Evolutionary conservation across 2,888 invertebrate genomes (phyloP).

Genomic region (Dynastes hyllus): DNA sequence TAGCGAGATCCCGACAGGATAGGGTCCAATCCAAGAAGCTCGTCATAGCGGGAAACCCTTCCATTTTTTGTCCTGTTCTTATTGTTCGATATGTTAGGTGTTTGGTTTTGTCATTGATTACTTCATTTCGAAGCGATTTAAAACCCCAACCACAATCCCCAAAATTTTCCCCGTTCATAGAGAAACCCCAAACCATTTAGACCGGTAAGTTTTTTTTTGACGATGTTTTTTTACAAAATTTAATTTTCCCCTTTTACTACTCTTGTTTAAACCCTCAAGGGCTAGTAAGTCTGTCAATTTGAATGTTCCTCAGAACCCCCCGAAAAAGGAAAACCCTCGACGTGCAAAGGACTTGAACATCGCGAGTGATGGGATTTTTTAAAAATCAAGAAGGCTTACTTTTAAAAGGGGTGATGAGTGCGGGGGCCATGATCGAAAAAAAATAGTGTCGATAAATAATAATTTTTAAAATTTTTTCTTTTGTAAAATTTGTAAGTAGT

Average conservation of each 20-base stretch:
- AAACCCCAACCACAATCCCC: slow-evolving; percentile 80
- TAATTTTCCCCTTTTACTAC: slow-evolving; percentile 62
- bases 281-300: slow-evolving; percentile 84
- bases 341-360: slow-evolving; percentile 71
- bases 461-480: no score
- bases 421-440: slow-evolving; percentile 33
- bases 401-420: slow-evolving; percentile 73
- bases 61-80: slow-evolving; percentile 87
- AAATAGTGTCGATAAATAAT: neutral
- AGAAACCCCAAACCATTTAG: slow-evolving; percentile 86
- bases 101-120: slow-evolving; percentile 90
- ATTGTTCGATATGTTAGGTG: slow-evolving; percentile 86
- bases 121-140: slow-evolving; percentile 86
- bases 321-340: slow-evolving; percentile 82
- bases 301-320: slow-evolving; percentile 77
- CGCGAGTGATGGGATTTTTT: slow-evolving; percentile 80
- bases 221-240: no score
- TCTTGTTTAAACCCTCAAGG: slow-evolving; percentile 75
- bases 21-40: slow-evolving; percentile 72
- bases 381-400: slow-evolving; percentile 94
- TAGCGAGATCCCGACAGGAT: slow-evolving; percentile 61
- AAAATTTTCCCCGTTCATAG: slow-evolving; percentile 83
- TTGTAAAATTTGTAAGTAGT: no score
- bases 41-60: slow-evolving; percentile 84
- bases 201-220: slow-evolving; percentile 74